A percentile compares a stretch with the other conserved stretches of the same genome.
phyloP scores from a whole-genome alignment of 2,888 invertebrate genomes.

The Yponomeuta malinellus region DNA sequence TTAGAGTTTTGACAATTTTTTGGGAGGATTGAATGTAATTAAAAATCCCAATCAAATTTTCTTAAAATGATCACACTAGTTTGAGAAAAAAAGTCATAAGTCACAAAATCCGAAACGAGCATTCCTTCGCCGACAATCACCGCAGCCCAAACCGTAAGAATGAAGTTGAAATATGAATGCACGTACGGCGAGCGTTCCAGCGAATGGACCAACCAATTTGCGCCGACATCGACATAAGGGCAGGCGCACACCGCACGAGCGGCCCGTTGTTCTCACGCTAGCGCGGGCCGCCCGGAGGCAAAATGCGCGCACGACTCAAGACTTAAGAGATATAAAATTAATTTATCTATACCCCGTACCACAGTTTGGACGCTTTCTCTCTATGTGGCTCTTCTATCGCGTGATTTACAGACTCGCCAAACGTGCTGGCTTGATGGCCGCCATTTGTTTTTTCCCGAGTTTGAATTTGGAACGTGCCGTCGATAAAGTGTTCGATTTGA shows the following conservation, averaged over 20 bases:
- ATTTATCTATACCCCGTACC: slow-evolving; percentile 61
- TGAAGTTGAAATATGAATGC: slow-evolving; percentile 19
- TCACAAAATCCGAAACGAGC: neutral
- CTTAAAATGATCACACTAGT: too few species aligned
- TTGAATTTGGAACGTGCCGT: slow-evolving; percentile 28
- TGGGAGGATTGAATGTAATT: too few species aligned
- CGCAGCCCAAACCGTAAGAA: neutral
- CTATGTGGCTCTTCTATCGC: slow-evolving; percentile 29
- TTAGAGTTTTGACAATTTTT: too few species aligned
- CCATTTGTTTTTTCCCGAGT: slow-evolving; percentile 16
- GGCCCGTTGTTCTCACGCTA: slow-evolving; percentile 56
- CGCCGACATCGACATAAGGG: slow-evolving; percentile 8
- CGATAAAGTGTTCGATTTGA: slow-evolving; percentile 2
- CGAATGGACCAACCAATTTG: slow-evolving; percentile 18
- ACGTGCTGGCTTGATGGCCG: slow-evolving; percentile 33
- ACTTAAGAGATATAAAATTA: slow-evolving; percentile 62
- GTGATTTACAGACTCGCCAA: slow-evolving; percentile 57
- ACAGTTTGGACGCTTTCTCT: slow-evolving; percentile 6
- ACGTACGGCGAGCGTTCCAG: slow-evolving; percentile 12
- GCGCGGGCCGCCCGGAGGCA: slow-evolving; percentile 62
- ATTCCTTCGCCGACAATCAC: neutral
- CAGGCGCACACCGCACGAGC: slow-evolving; percentile 25
- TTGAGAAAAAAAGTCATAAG: neutral
- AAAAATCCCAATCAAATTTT: too few species aligned
- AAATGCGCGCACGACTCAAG: slow-evolving; percentile 59